These are phyloP conservation scores for Cynocephalus volans DNA, from an alignment of 2,113 vertebrate genomes.

Conservation along the genomic window DNA sequence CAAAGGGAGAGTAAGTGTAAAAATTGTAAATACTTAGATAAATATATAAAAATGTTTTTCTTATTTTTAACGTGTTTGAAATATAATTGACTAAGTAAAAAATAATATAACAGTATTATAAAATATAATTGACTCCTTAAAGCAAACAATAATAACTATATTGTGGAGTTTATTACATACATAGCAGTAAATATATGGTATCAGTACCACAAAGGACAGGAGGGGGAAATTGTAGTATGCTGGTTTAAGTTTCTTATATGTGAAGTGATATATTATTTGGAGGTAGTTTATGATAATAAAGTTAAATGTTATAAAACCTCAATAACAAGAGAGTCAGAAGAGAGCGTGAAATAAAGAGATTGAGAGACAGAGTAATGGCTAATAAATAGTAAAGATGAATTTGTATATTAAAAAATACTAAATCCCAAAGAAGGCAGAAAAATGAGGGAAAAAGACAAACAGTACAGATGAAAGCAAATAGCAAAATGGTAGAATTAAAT, in stretches of 20 bases:
- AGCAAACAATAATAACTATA: not conserved
- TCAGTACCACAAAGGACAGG: not conserved
- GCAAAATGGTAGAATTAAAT: not conserved
- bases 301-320: not conserved
- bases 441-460: too few relatives aligned
- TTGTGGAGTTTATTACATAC: not conserved
- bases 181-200: not conserved
- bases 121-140: not conserved
- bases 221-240: not conserved
- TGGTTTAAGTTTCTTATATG: not conserved
- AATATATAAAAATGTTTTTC: not conserved
- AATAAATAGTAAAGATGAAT: too few relatives aligned
- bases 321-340: not conserved
- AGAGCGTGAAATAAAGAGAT: not conserved
- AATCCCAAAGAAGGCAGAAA: too few relatives aligned
- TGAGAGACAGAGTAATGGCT: not conserved
- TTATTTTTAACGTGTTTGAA: not conserved
- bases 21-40: not conserved
- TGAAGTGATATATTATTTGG: constrained; percentile 15
- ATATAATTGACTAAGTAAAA: not conserved
- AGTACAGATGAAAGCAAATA: not conserved
- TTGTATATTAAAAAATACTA: too few relatives aligned
- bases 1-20: not conserved
- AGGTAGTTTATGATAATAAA: not conserved
- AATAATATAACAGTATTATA: too few relatives aligned